phyloP scores from a whole-genome alignment of 2,113 vertebrate species.

The Sakesphorus luctuosus region DNA sequence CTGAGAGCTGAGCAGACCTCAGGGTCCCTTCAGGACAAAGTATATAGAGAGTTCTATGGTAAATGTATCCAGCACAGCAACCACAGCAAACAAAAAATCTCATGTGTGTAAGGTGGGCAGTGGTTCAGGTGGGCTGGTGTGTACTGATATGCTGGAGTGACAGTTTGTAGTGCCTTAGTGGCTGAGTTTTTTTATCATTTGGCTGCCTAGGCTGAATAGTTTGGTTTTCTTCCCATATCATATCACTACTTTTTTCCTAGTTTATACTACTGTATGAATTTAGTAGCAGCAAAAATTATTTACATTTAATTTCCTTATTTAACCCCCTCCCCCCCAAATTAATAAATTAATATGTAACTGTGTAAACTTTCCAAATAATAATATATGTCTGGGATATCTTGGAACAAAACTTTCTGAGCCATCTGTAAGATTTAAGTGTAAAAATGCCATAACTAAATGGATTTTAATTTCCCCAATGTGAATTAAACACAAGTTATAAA shows the following conservation, averaged over 20 bases:
- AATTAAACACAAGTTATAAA: not conserved
- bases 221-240: not conserved
- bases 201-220: not conserved
- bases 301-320: not conserved
- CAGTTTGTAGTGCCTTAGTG: not conserved
- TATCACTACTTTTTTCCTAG: not conserved
- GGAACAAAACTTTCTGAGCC: not conserved
- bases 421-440: not conserved
- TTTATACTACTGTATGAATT: not conserved
- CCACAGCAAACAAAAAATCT: not conserved
- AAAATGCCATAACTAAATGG: not conserved
- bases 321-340: not conserved
- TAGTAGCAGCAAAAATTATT: not conserved
- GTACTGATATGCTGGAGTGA: not conserved
- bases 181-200: not conserved
- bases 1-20: not conserved
- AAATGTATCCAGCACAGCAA: not conserved
- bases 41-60: not conserved
- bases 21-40: accelerated
- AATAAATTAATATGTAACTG: not conserved
- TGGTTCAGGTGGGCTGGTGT: not conserved
- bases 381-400: not conserved
- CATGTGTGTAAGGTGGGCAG: accelerated
- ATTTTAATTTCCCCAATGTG: not conserved
- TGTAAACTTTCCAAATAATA: not conserved